Evolutionary conservation across 2,888 invertebrate species (phyloP), one percentile per base, ranked within the genome.

Genomic region (Miltochrista miniata): DNA sequence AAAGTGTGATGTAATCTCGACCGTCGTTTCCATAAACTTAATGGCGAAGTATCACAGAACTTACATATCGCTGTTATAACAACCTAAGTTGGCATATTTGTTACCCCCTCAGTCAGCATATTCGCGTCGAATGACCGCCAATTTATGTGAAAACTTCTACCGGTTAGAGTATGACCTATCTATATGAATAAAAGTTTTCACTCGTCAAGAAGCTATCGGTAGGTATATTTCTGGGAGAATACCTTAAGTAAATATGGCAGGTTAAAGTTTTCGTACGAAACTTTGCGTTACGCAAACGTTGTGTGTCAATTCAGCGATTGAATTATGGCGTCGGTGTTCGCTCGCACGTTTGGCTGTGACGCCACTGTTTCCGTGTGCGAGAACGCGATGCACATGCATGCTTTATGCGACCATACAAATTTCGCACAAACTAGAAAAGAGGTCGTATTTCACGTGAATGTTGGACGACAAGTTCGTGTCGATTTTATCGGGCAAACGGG

Each of bases 341-440:
- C 56, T 63, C 74, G 72, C 74, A 76, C 74, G 74, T 71, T 56
- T 61, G 68, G 65, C 88, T 93, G 93, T 93, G 94, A 93, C 94
- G 93, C 92, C 89, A 92, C 93, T 93, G 93, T 93, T 93, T 93
- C 93, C 93, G 93, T 70, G 69, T 60, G 66, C 66, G 71, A 75
- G 79, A 56, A 65, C 58, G 59, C 54, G 79, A 76, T 77, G 79
- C 93, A 78, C 78, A 75, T 73, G 72, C 68, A 69, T 68, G 68
- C 68, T 64, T 35, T 70, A 76, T 79, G 71, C 70, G 67, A 49
- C 47, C 49, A 56, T 54, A 54, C 54, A 53, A 56, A 55, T 61
- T 54, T 56, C 50, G 52, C 56, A 55, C 56, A 51, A 66, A 64
- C 59, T 66, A 50, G 64, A 72, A 70, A 70, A 70, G 64, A 68